These are phyloP conservation scores for Noctua janthina DNA, from an alignment of 2,888 invertebrate species.

Conservation along the genomic window DNA sequence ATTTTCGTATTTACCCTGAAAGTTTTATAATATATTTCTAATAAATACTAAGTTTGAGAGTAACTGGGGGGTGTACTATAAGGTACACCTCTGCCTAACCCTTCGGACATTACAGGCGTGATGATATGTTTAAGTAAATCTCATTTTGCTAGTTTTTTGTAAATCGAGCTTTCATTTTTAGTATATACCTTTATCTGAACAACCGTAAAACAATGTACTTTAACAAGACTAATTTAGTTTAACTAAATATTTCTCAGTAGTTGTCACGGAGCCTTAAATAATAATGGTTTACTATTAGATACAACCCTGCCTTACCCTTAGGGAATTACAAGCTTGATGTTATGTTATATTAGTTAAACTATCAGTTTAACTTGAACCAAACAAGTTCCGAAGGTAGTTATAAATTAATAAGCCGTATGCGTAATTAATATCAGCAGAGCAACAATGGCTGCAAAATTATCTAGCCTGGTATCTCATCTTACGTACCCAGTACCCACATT, in stretches of 20 bases:
- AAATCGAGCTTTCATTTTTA: not conserved
- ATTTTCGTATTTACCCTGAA: not conserved
- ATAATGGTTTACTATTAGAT: not conserved
- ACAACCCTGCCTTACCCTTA: not conserved
- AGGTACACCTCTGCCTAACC: too few species aligned
- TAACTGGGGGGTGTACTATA: too few species aligned
- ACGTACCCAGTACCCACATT: slow-evolving; percentile 51
- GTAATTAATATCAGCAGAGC: slow-evolving; percentile 56
- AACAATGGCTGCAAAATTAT: slow-evolving; percentile 55
- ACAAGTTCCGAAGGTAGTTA: slow-evolving; percentile 38
- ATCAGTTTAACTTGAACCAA: not conserved
- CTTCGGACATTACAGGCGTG: too few species aligned
- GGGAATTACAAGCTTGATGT: not conserved
- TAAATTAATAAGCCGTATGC: slow-evolving; percentile 61
- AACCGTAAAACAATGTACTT: not conserved
- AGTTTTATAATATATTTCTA: not conserved
- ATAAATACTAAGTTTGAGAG: not conserved
- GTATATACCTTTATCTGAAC: not conserved
- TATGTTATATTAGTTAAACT: not conserved
- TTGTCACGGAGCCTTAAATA: not conserved
- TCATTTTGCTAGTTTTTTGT: not conserved
- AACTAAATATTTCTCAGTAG: not conserved
- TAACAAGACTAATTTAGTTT: not conserved
- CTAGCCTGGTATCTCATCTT: slow-evolving; percentile 49
- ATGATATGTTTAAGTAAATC: too few species aligned